Conservation (phyloP, 2,113 vertebrate species). For the Malurus alboscapulatus region DNA sequence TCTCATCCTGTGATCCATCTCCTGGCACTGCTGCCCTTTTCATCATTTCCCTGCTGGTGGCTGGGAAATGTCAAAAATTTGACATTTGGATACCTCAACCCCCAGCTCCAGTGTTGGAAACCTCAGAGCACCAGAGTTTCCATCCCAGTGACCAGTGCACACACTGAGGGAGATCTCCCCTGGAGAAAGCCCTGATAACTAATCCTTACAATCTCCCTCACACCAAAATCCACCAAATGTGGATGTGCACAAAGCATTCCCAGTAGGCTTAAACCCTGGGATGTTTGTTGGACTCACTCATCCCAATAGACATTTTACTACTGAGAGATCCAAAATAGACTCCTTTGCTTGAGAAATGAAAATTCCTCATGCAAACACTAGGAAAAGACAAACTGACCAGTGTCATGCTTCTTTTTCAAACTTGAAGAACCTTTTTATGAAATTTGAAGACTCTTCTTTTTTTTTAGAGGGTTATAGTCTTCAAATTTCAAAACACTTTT, state of each 20-base stretch:
- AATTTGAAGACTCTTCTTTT: not conserved
- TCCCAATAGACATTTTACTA: not conserved
- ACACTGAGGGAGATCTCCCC: not conserved
- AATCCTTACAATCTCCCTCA: not conserved
- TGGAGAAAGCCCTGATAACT: not conserved
- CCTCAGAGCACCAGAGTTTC: not conserved
- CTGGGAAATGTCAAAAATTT: not conserved
- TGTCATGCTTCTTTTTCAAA: not conserved
- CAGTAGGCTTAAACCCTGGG: not conserved
- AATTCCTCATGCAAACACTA: not conserved
- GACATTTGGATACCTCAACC: rapidly evolving
- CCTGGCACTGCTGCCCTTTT: not conserved
- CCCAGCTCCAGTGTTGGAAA: not conserved
- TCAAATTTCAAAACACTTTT: not conserved
- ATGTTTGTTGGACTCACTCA: not conserved
- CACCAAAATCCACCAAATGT: too few relatives aligned
- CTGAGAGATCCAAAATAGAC: not conserved
- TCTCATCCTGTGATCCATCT: rapidly evolving
- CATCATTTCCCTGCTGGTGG: not conserved
- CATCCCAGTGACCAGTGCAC: not conserved
- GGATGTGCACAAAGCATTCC: not conserved
- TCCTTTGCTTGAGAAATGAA: not conserved
- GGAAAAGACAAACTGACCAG: not conserved
- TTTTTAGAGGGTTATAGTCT: not conserved
- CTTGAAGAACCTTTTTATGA: not conserved